These are phyloP conservation scores for Cavia porcellus DNA, from an alignment of 2,113 vertebrate genomes.

Conservation along the genomic window DNA sequence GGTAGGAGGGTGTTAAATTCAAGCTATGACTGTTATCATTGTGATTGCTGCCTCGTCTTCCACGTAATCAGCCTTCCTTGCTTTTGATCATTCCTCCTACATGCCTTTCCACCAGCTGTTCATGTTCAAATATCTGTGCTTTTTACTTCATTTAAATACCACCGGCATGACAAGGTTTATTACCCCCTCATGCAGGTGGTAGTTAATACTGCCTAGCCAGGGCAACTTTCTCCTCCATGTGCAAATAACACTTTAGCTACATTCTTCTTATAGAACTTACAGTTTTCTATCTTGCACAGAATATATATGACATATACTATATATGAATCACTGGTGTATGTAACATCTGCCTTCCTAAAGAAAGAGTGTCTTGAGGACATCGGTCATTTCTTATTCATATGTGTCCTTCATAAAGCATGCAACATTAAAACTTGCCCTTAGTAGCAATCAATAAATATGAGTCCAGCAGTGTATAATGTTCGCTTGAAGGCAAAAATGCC, in stretches of 20 bases:
- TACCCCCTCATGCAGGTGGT: neutral
- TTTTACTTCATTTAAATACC: constrained; percentile 4
- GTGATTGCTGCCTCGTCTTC: neutral
- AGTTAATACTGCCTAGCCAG: neutral
- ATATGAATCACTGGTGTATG: neutral
- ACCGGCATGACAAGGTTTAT: neutral
- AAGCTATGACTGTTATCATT: neutral
- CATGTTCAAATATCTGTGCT: neutral
- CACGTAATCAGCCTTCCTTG: neutral
- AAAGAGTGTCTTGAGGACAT: neutral
- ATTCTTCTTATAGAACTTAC: neutral
- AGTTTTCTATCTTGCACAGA: neutral
- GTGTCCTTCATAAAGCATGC: constrained; percentile 29
- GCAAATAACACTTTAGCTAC: neutral
- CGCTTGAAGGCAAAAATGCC: constrained; percentile 55
- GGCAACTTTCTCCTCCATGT: neutral
- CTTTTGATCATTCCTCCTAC: neutral
- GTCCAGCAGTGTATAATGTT: constrained; percentile 3
- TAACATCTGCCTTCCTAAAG: neutral
- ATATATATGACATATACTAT: neutral
- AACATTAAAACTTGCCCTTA: constrained; percentile 8
- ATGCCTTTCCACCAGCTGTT: neutral
- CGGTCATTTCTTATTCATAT: neutral
- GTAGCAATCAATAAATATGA: constrained; percentile 56
- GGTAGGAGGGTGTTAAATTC: neutral